Evolutionary conservation across 1,140 invertebrate species (phyloP).

Genomic region (Panulirus ornatus): DNA sequence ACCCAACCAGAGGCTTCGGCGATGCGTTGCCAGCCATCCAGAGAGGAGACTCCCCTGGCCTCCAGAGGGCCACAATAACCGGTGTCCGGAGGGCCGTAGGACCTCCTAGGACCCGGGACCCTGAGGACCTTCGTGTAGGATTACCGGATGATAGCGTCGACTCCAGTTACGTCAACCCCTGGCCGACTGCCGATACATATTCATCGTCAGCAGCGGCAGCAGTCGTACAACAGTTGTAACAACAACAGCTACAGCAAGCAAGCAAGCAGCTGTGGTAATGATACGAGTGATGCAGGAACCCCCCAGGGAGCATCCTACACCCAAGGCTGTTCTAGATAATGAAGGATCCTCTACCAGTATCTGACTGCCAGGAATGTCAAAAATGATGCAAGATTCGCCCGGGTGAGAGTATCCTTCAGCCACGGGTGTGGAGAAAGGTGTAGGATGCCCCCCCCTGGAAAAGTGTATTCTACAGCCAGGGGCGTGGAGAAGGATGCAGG

Average conservation of each 20-base stretch:
- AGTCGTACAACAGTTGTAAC: conserved; percentile 22
- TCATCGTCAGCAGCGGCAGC: not conserved
- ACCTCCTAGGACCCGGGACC: not conserved
- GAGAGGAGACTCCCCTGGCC: not conserved
- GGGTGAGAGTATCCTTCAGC: too few species aligned
- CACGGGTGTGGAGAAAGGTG: too few species aligned
- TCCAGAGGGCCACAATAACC: not conserved
- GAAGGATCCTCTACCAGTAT: too few species aligned
- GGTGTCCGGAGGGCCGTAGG: not conserved
- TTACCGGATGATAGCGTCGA: conserved; percentile 37
- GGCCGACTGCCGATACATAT: not conserved
- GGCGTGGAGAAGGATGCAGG: too few species aligned
- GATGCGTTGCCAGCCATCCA: too few species aligned
- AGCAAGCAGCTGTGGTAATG: not conserved
- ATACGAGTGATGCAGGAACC: not conserved
- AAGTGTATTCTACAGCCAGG: too few species aligned
- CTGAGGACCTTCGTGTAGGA: conserved; percentile 41
- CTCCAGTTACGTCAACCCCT: conserved; percentile 48
- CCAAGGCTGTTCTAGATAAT: too few species aligned
- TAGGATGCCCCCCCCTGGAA: too few species aligned
- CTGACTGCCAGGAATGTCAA: too few species aligned
- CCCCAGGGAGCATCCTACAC: too few species aligned
- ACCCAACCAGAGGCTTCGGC: too few species aligned
- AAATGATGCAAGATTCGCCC: too few species aligned
- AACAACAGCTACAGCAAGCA: not conserved